phyloP scores from a whole-genome alignment of 2,888 invertebrate species.

The Gasteruption jaculator region DNA sequence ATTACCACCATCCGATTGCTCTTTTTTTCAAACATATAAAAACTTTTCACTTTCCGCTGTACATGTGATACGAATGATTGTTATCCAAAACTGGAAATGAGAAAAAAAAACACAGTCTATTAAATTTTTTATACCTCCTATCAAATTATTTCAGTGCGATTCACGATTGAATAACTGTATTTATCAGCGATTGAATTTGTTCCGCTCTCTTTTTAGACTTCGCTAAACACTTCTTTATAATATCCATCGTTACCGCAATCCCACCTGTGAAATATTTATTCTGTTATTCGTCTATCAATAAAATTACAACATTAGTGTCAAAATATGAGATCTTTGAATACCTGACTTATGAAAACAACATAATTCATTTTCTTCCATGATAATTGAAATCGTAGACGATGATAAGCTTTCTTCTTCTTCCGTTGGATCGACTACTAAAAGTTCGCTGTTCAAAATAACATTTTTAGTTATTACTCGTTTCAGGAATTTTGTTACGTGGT shows the following conservation, averaged over 20 bases:
- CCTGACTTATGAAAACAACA: slow-evolving; percentile 74
- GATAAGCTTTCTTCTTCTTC: slow-evolving; percentile 77
- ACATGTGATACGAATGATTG: no score
- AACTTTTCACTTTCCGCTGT: no score
- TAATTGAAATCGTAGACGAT: slow-evolving; percentile 65
- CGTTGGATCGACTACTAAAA: slow-evolving; percentile 73
- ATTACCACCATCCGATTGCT: no score
- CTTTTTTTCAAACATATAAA: no score
- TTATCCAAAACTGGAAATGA: no score
- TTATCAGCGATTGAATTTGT: slow-evolving; percentile 53
- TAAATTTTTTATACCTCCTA: slow-evolving; percentile 7
- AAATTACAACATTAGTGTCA: slow-evolving; percentile 2
- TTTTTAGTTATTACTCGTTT: slow-evolving; percentile 7
- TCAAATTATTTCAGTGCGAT: slow-evolving; percentile 18
- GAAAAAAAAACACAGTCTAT: not conserved
- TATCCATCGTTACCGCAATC: slow-evolving; percentile 57
- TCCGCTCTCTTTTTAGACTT: slow-evolving; percentile 60
- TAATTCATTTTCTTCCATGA: slow-evolving; percentile 61
- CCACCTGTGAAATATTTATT: slow-evolving; percentile 51
- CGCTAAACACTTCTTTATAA: slow-evolving; percentile 59
- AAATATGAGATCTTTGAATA: no score
- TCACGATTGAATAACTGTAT: slow-evolving; percentile 37
- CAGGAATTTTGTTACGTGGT: not conserved
- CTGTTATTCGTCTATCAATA: slow-evolving; percentile 5
- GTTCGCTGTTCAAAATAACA: slow-evolving; percentile 54